These are phyloP conservation scores for Alosa alosa DNA, from an alignment of 2,113 vertebrate species.

Conservation along the genomic window DNA sequence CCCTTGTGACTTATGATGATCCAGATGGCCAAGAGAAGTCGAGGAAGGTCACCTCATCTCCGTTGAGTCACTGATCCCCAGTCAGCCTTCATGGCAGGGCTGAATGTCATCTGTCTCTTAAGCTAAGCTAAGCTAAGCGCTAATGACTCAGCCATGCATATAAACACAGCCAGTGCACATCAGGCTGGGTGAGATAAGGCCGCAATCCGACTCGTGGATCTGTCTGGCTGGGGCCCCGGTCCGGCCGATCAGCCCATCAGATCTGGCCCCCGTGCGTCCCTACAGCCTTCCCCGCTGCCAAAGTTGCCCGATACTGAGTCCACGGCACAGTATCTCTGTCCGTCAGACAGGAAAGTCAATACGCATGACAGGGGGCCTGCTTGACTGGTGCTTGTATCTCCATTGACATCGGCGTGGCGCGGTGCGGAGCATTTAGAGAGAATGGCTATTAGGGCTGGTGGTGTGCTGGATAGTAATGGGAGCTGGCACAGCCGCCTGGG, in stretches of 20 bases:
- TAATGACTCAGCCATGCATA: slow-evolving; percentile 2
- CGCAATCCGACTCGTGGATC: background rate
- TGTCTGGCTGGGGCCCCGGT: background rate
- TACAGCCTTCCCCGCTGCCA: background rate
- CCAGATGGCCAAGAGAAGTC: background rate
- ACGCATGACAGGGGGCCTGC: background rate
- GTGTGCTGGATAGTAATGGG: background rate
- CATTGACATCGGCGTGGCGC: background rate
- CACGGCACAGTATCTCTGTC: background rate
- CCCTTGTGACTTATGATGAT: background rate
- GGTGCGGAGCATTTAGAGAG: background rate
- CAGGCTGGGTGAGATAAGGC: background rate
- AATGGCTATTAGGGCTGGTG: background rate
- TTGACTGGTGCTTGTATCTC: background rate
- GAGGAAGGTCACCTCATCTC: background rate
- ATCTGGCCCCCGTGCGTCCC: background rate
- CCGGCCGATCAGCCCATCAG: background rate
- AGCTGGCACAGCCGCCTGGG: background rate
- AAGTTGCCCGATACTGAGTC: background rate
- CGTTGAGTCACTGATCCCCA: background rate
- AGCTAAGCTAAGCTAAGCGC: background rate
- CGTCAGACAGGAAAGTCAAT: slow-evolving; percentile 14
- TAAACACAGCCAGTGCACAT: background rate
- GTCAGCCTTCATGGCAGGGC: background rate
- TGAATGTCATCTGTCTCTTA: slow-evolving; percentile 10